Evolutionary conservation across 2,113 vertebrate species (phyloP).

Genomic region (Ammospiza caudacuta): DNA sequence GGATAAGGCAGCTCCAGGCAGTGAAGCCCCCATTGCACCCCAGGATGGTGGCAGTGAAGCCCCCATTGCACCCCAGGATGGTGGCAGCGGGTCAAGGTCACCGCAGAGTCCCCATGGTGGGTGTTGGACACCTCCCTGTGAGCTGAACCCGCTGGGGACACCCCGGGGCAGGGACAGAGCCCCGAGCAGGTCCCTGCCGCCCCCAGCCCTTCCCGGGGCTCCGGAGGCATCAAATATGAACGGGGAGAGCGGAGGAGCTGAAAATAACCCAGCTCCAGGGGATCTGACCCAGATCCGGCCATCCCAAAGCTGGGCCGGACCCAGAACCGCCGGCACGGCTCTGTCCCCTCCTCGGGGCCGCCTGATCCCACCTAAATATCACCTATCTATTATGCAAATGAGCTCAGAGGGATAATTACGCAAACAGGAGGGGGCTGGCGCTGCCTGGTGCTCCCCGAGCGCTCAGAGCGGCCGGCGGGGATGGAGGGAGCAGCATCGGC

Average conservation of each 20-base stretch:
- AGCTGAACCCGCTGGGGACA: too few relatives aligned
- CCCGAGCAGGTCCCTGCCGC: not conserved
- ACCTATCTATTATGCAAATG: slow-evolving; percentile 22
- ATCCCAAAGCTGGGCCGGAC: not conserved
- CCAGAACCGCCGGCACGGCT: not conserved
- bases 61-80: not conserved
- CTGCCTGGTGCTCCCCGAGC: not conserved
- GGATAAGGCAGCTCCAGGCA: not conserved
- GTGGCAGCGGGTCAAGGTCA: not conserved
- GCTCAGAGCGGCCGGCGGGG: not conserved
- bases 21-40: not conserved
- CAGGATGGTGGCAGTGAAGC: not conserved
- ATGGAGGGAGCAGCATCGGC: not conserved
- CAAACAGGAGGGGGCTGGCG: not conserved
- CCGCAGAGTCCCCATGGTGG: rapidly evolving
- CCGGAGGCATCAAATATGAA: slow-evolving; percentile 3
- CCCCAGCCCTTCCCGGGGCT: not conserved
- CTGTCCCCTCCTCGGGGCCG: not conserved
- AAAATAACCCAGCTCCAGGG: slow-evolving; percentile 33
- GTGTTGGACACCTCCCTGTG: not conserved
- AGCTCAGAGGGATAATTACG: not conserved
- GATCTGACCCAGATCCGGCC: slow-evolving; percentile 52
- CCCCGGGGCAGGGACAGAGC: not conserved
- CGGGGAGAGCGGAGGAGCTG: not conserved
- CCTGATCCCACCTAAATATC: not conserved